These are phyloP conservation scores for Amphimallon solstitiale DNA, from an alignment of 2,888 invertebrate species.

Conservation along the genomic window DNA sequence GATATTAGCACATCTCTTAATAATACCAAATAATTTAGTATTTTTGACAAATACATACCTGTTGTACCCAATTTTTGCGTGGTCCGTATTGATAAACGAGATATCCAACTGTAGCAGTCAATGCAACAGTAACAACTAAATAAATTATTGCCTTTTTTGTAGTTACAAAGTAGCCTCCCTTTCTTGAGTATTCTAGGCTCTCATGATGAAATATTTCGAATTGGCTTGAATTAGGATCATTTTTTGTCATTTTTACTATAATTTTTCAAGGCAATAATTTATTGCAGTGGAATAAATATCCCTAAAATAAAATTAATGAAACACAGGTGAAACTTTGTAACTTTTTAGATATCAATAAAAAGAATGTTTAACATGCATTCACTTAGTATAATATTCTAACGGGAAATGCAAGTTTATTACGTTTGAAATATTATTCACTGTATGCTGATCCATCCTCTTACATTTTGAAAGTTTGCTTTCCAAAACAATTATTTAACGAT, in stretches of 20 bases:
- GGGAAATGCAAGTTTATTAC: no score
- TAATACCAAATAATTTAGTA: neutral
- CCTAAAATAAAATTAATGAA: neutral
- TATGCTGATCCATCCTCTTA: no score
- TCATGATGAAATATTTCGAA: constrained; percentile 71
- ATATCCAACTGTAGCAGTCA: constrained; percentile 54
- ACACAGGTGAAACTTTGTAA: no score
- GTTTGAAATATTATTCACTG: no score
- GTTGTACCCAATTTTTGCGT: constrained; percentile 47
- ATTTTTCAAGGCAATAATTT: neutral
- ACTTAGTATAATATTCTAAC: no score
- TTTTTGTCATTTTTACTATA: constrained; percentile 2
- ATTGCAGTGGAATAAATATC: neutral
- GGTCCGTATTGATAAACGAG: constrained; percentile 60
- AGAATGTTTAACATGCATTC: no score
- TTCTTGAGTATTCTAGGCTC: constrained; percentile 67
- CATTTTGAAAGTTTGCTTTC: no score
- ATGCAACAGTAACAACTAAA: constrained; percentile 56
- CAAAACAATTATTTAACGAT: no score
- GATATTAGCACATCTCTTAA: no score
- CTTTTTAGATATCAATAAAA: no score
- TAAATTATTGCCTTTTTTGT: constrained; percentile 69
- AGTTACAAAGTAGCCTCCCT: constrained; percentile 71
- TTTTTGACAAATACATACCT: constrained; percentile 46
- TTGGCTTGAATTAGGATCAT: constrained; percentile 62